A percentile compares a stretch with the other conserved stretches of the same genome.
Conservation (phyloP, 2,888 invertebrate species). For the Zygothrica quintamaculata region DNA sequence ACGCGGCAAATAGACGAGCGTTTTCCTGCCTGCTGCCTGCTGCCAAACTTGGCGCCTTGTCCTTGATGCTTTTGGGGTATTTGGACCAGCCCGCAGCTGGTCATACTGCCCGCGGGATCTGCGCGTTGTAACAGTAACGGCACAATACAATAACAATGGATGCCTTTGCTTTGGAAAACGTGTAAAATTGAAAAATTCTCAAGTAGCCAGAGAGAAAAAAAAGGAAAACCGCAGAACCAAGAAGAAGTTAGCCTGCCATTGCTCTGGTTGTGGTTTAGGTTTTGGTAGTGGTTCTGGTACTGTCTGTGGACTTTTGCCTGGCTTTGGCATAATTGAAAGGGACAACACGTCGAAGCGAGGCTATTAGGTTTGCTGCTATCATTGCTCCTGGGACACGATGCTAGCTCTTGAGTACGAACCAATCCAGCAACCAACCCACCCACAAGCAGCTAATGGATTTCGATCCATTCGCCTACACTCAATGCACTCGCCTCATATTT, state of each 20-base stretch:
- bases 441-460: constrained; percentile 69
- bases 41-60: too few relatives aligned
- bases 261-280: constrained; percentile 9
- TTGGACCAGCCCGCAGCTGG: constrained; percentile 20
- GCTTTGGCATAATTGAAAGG: constrained; percentile 75
- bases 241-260: constrained; percentile 28
- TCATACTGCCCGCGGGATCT: constrained; percentile 49
- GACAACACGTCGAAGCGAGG: constrained; percentile 77
- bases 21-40: constrained; percentile 33
- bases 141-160: constrained; percentile 65
- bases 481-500: constrained; percentile 40
- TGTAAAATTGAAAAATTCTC: constrained; percentile 80
- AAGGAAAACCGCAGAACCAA: constrained; percentile 56
- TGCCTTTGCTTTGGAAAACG: constrained; percentile 64
- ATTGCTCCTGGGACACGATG: constrained; percentile 73
- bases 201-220: constrained; percentile 48
- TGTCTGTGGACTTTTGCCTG: constrained; percentile 17
- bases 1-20: constrained; percentile 71
- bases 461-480: constrained; percentile 41
- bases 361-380: constrained; percentile 77
- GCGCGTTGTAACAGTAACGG: neutral
- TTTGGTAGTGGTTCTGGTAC: constrained; percentile 12
- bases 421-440: too few relatives aligned
- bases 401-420: constrained; percentile 29
- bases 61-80: too few relatives aligned